Evolutionary conservation across 2,113 vertebrate species (phyloP).

Genomic region (Platysternon megacephalum): DNA sequence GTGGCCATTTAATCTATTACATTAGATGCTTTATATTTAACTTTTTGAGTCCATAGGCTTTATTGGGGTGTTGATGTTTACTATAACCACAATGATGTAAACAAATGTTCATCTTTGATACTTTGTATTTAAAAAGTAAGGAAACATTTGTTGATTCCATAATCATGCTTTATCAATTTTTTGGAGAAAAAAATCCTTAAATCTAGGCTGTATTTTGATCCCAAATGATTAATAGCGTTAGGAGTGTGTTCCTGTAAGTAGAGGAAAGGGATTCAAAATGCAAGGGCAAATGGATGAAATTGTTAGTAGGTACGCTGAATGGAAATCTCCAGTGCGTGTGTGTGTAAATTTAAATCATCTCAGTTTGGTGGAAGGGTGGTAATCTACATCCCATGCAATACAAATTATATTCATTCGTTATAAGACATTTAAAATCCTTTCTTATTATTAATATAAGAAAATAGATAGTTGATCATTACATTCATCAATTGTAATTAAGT

Average conservation of each 20-base stretch:
- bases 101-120: rapidly evolving
- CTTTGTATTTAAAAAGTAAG: background rate
- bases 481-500: background rate
- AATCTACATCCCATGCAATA: background rate
- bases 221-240: background rate
- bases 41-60: rapidly evolving
- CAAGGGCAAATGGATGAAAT: background rate
- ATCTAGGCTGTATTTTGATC: background rate
- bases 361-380: background rate
- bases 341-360: background rate
- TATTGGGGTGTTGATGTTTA: rapidly evolving
- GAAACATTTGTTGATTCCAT: background rate
- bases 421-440: background rate
- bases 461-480: background rate
- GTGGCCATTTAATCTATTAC: rapidly evolving
- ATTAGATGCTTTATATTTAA: rapidly evolving
- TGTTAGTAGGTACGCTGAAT: background rate
- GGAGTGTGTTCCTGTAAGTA: rapidly evolving
- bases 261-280: background rate
- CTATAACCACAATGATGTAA: rapidly evolving
- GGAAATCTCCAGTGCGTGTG: background rate
- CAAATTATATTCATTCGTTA: background rate
- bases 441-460: background rate
- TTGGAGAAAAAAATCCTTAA: background rate
- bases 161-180: background rate